These are phyloP conservation scores for Trichonephila clavata DNA, from an alignment of 1,140 invertebrate species.

Conservation along the genomic window DNA sequence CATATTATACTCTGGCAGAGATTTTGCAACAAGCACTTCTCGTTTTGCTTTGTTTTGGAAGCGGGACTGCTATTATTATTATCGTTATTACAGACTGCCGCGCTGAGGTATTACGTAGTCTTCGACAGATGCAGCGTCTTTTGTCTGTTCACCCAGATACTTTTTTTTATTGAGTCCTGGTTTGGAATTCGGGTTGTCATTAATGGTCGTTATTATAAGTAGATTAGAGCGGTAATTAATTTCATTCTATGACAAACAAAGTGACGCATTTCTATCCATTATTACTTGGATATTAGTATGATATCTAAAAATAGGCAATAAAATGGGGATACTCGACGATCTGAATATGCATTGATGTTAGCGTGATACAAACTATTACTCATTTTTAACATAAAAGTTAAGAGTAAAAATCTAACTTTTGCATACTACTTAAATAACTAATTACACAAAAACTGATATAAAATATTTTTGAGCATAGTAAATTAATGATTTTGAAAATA, in stretches of 20 bases:
- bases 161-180: background rate
- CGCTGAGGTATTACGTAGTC: background rate
- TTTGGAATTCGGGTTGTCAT: conserved; percentile 19
- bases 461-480: no score
- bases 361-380: background rate
- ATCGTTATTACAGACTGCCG: conserved; percentile 7
- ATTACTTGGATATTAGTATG: background rate
- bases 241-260: background rate
- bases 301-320: background rate
- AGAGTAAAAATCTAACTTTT: no score
- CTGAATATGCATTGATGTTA: background rate
- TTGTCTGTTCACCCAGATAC: background rate
- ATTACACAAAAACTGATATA: no score
- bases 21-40: conserved; percentile 17
- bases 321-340: background rate
- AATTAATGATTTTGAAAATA: no score
- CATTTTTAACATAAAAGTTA: no score
- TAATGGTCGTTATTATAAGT: conserved; percentile 29
- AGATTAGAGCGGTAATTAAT: conserved; percentile 48
- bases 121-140: background rate
- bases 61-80: conserved; percentile 9
- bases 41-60: conserved; percentile 48
- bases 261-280: background rate
- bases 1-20: background rate
- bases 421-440: no score